Evolutionary conservation across 2,888 invertebrate genomes (phyloP), one percentile per base, ranked within the genome.

Genomic region (Bellardia pandia): DNA sequence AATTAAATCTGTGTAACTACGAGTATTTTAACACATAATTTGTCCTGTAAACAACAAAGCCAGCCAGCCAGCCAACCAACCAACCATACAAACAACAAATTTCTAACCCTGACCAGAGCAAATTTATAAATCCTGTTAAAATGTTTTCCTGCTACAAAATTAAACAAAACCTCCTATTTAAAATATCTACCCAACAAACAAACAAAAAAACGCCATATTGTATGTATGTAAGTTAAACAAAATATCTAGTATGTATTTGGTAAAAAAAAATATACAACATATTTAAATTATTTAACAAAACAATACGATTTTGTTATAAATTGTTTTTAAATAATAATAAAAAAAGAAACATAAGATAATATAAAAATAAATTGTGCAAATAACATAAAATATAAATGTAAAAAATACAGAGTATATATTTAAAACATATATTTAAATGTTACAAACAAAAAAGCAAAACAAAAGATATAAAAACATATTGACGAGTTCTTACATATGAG

Each of bases 181-280:
- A 64, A 40, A 58, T 4, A 30, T 23, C 7, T n/a, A 58, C 53
- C 53, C 53, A 78, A 48, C 16, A 30, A 51, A 62, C n/a, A 42
- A 48, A 3, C 37, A 71, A 69, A 13, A 13, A 33, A 30, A 11
- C 13, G 81, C 81, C 81, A 81, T 81, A 81, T 66, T 75, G 14
- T 33, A 16, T 40, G 68, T 77, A 69, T 58, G 56, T 75, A 68
- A 58, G 81, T 68, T 51, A 72, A 16, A 64, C 16, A 72, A 74
- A 74, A 33, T 14, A 81, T 58, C 66, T 81, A 56, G 33, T 58
- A 66, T n/a, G n/a, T n/a, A n/a, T n/a, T n/a, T n/a, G n/a, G n/a
- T n/a, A n/a, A n/a, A 56, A 16, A 42, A 66, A 66, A 56, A 48
- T 42, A 16, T 40, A 13, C 23, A 23, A 23, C 23, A 23, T 23